A percentile compares a stretch with the other conserved stretches of the same genome.
Evolutionary conservation across 2,888 invertebrate species (phyloP).

Genomic region (Formica aserva): DNA sequence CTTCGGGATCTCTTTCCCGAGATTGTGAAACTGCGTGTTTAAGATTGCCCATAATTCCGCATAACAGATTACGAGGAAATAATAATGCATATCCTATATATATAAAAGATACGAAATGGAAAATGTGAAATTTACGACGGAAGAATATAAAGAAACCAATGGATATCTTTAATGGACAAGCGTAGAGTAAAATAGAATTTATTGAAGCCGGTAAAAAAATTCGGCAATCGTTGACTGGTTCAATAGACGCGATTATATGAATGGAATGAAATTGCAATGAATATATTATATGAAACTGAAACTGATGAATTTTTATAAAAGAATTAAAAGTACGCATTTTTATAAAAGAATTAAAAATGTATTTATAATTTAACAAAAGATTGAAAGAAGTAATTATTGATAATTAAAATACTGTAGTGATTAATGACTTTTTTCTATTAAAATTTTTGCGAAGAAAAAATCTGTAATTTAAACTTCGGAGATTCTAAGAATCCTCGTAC

Average conservation of each 20-base stretch:
- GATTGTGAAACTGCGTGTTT: background rate
- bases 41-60: background rate
- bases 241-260: background rate
- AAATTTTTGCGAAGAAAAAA: background rate
- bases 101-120: background rate
- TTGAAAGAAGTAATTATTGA: background rate
- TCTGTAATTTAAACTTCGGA: background rate
- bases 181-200: conserved; percentile 20
- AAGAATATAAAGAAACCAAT: conserved; percentile 21
- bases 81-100: background rate
- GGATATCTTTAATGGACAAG: conserved; percentile 18
- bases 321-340: conserved; percentile 32
- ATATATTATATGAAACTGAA: background rate
- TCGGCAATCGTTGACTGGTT: background rate
- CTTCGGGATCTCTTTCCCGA: background rate
- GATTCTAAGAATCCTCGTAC: background rate
- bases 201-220: conserved; percentile 23
- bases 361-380: background rate
- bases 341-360: conserved; percentile 3
- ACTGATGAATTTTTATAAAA: conserved; percentile 14
- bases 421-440: background rate
- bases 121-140: conserved; percentile 10
- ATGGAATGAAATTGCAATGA: conserved; percentile 17
- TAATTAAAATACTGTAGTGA: background rate
- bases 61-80: background rate